Conservation (phyloP, 2,888 invertebrate species). For the Meta bourneti region DNA sequence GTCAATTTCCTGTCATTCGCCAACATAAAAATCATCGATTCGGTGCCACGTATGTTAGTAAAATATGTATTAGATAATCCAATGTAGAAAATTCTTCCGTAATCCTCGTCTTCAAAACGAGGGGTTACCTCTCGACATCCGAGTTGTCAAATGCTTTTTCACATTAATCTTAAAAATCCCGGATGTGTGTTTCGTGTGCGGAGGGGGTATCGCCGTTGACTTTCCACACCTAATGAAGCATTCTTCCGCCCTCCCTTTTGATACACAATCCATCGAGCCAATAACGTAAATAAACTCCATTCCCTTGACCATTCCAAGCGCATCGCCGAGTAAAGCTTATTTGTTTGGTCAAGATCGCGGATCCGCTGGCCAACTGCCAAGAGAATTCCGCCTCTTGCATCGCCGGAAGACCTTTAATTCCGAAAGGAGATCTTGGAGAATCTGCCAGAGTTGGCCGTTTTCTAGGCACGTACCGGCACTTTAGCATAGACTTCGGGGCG, state of each 20-base stretch:
- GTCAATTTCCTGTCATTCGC: too few relatives aligned
- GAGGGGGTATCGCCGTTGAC: neutral
- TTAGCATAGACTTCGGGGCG: conserved; percentile 31
- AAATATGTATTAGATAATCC: too few relatives aligned
- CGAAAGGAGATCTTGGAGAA: conserved; percentile 36
- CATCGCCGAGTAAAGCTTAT: conserved; percentile 26
- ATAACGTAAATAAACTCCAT: conserved; percentile 44
- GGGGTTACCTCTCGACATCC: too few relatives aligned
- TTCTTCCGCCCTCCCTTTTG: neutral
- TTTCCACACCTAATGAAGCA: neutral
- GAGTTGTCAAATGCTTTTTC: too few relatives aligned
- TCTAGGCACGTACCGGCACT: conserved; percentile 67
- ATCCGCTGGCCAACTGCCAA: conserved; percentile 44
- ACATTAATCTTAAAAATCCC: too few relatives aligned
- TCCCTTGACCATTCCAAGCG: conserved; percentile 45
- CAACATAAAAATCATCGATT: too few relatives aligned
- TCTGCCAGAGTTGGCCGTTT: conserved; percentile 56
- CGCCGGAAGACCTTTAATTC: conserved; percentile 56
- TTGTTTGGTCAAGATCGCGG: conserved; percentile 62
- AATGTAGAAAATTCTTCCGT: too few relatives aligned
- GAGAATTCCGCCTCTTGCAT: conserved; percentile 19
- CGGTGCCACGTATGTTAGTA: too few relatives aligned
- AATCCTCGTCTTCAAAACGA: too few relatives aligned
- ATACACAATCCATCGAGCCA: conserved; percentile 4
- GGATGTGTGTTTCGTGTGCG: too few relatives aligned